Base-by-base conservation (phyloP, 2,888 invertebrate genomes). In the Caenorhabditis auriculariae region DNA sequence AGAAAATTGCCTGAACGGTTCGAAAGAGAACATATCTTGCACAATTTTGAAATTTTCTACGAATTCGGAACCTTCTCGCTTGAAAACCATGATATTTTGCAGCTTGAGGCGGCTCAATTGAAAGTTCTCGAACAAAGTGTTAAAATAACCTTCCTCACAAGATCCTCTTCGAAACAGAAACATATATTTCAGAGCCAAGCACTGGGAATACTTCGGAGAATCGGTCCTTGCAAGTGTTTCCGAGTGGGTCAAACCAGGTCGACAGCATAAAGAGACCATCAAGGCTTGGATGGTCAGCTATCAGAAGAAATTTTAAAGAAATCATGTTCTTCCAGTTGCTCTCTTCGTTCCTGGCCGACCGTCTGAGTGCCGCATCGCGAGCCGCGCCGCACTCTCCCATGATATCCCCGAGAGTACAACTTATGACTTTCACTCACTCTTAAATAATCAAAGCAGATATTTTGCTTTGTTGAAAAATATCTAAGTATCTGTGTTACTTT, bases 131-230 rank as follows among this genome's bases (percentile, higher is more conserved):
- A 42, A 23, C 1, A 9, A 21, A 26, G 24, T 43, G n/a, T 19
- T 15, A 19, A 19, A 21, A 23, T 17, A 21, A 23, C 49, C 9
- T 15, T 50, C n/a, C 15, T 41, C 9, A 17, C n/a, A n/a, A 42
- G 39, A 4, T 19, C 17, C 21, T 24, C 3, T 21, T 42, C 27
- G 28, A 9, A 12, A 32, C 7, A 5, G 4, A 9, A 45, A 35
- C n/a, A 35, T 9, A 15, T n/a, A 44, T 53, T 59, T 28, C 47
- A 76, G 72, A 12, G 55, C 71, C 23, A 60, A 60, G 32, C 76
- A 77, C 38, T 77, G 77, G 77, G 77, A 77, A 42, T 62, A 67
- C 9, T 75, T 78, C 38, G 76, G 70, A 3, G 77, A 78, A 45
- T 61, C 66, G 4, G 26, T 77, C 4, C 50, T 69, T 15, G 44